Conservation (phyloP, 2,888 invertebrate genomes). For the Lacanobia oleracea region DNA sequence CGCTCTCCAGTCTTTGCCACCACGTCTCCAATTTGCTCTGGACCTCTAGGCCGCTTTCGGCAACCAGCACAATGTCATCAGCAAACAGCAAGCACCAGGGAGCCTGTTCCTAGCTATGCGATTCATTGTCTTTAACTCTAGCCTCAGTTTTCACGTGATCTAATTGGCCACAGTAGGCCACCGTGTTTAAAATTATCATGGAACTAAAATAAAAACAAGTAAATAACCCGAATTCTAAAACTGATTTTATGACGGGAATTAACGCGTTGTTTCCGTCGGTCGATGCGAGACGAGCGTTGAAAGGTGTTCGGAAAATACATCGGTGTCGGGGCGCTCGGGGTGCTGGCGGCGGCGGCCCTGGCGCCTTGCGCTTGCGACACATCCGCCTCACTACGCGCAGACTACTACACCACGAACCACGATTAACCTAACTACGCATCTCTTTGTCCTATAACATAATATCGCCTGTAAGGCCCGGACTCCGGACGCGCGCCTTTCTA, state of each 20-base stretch:
- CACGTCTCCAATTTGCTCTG: too few relatives aligned
- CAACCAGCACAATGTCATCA: too few relatives aligned
- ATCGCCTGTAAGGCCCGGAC: too few relatives aligned
- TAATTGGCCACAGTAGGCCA: constrained; percentile 85
- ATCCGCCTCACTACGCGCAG: constrained; percentile 69
- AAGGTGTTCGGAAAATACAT: constrained; percentile 89
- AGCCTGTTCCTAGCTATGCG: too few relatives aligned
- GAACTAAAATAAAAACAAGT: constrained; percentile 90
- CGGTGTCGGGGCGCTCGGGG: constrained; percentile 74
- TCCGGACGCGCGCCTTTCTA: too few relatives aligned
- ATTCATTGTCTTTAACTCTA: constrained; percentile 30
- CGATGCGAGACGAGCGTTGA: constrained; percentile 89
- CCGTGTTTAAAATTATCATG: constrained; percentile 88
- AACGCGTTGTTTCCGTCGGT: constrained; percentile 91
- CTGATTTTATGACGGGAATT: constrained; percentile 91
- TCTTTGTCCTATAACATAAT: constrained; percentile 40
- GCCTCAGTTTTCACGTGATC: constrained; percentile 83
- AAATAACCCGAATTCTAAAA: constrained; percentile 91
- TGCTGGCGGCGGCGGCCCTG: constrained; percentile 72
- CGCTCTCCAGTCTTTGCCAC: too few relatives aligned
- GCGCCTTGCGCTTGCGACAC: constrained; percentile 79
- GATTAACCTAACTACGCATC: constrained; percentile 31
- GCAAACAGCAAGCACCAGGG: too few relatives aligned
- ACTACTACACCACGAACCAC: constrained; percentile 53
- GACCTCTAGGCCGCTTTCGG: too few relatives aligned